A percentile compares a stretch with the other conserved stretches of the same genome.
These are phyloP conservation scores for Palythoa grandiflora DNA, from an alignment of 92 coral and sea anemone species.

Conservation along the genomic window DNA sequence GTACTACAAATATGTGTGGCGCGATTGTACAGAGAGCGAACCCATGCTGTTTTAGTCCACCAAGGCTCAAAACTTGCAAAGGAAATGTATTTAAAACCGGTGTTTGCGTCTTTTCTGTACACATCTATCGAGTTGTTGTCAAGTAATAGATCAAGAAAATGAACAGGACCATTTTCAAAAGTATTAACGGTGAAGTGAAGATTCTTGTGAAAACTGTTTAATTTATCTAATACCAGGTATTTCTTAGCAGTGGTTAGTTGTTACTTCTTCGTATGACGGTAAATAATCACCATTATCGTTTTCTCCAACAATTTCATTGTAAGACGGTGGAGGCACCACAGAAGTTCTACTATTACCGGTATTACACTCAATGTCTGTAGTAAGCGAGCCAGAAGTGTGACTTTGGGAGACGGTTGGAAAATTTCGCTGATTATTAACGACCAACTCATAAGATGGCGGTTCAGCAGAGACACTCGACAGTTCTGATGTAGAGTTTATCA, in stretches of 20 bases:
- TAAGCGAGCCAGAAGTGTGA: not conserved
- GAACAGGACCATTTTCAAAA: too few species aligned
- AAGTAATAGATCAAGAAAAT: too few species aligned
- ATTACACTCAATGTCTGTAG: not conserved
- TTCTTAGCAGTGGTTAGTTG: not conserved
- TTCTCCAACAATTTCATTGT: not conserved
- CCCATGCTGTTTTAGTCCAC: too few species aligned
- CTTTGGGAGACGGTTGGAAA: not conserved
- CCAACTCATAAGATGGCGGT: slow-evolving; percentile 26
- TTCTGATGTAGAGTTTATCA: not conserved
- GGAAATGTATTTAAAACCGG: too few species aligned
- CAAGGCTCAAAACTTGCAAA: too few species aligned
- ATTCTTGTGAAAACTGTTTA: too few species aligned
- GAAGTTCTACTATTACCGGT: not conserved
- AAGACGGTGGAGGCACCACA: not conserved
- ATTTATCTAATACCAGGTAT: too few species aligned
- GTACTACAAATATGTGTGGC: too few species aligned
- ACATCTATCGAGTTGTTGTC: too few species aligned
- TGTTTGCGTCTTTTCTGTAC: too few species aligned
- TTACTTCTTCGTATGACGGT: slow-evolving; percentile 38
- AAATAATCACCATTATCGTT: not conserved
- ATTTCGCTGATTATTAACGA: not conserved
- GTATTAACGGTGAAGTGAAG: too few species aligned
- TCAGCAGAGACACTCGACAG: not conserved
- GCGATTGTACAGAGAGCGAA: too few species aligned